phyloP scores from a whole-genome alignment of 2,888 invertebrate genomes.

The Eledona agricola region DNA sequence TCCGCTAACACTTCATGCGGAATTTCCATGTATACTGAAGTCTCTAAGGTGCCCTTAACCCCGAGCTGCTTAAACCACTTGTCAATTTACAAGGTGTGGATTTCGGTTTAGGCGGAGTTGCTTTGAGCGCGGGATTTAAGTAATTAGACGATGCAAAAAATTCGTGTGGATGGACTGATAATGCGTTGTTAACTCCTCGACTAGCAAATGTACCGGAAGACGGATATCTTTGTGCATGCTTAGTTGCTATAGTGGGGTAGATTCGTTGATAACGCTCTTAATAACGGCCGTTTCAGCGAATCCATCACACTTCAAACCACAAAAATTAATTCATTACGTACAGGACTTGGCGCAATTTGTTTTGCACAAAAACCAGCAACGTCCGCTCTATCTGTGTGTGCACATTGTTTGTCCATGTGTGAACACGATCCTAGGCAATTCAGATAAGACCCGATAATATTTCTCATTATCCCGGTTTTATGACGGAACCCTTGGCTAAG shows the following conservation, averaged over 20 bases:
- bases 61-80: conserved; percentile 53
- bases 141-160: no score
- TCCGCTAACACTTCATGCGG: conserved; percentile 53
- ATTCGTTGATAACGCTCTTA: conserved; percentile 54
- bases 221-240: conserved; percentile 62
- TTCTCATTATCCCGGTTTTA: conserved; percentile 55
- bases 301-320: no score
- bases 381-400: conserved; percentile 35
- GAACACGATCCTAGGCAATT: conserved; percentile 48
- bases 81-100: conserved; percentile 56
- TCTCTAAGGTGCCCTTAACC: conserved; percentile 51
- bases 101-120: conserved; percentile 49
- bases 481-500: conserved; percentile 42
- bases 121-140: no score
- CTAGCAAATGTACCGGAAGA: conserved; percentile 60
- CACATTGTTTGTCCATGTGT: conserved; percentile 48
- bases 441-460: conserved; percentile 53
- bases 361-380: conserved; percentile 38
- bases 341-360: conserved; percentile 37
- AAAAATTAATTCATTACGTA: no score
- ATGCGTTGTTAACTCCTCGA: conserved; percentile 56
- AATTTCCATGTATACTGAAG: conserved; percentile 55
- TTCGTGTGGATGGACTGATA: conserved; percentile 52
- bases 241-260: conserved; percentile 53
- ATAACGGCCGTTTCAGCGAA: conserved; percentile 54